phyloP scores from a whole-genome alignment of 2,113 vertebrate genomes.

The Microcebus murinus region DNA sequence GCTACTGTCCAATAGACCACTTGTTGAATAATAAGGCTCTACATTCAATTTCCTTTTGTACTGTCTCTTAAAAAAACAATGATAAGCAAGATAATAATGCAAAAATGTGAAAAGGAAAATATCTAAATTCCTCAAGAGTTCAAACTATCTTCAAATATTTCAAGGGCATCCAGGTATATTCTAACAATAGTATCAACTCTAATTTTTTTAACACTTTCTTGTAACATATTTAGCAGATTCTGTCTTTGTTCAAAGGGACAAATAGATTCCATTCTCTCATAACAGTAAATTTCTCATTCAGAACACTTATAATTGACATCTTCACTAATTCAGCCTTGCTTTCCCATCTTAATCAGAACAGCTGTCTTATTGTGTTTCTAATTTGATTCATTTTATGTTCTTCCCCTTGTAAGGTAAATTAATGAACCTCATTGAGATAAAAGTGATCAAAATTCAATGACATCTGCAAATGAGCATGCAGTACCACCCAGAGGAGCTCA shows the following conservation, averaged over 20 bases:
- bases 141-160: not conserved
- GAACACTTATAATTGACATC: not conserved
- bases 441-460: slow-evolving; percentile 28
- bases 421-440: not conserved
- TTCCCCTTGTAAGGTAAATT: not conserved
- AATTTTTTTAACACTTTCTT: not conserved
- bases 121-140: not conserved
- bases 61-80: not conserved
- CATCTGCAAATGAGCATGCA: not conserved
- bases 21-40: not conserved
- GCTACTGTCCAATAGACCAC: not conserved
- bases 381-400: slow-evolving; percentile 1
- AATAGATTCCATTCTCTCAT: not conserved
- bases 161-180: not conserved
- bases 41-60: not conserved
- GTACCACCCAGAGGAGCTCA: not conserved
- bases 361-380: not conserved
- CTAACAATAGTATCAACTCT: not conserved
- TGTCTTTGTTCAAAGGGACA: not conserved
- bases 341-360: not conserved
- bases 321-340: not conserved
- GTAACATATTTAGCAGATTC: not conserved
- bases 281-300: not conserved
- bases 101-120: not conserved
- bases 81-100: not conserved